Percentiles rank a stretch among this genome's conserved stretches.
These are phyloP conservation scores for Perodicticus potto DNA, from an alignment of 2,797 vertebrate species.

Conservation along the genomic window DNA sequence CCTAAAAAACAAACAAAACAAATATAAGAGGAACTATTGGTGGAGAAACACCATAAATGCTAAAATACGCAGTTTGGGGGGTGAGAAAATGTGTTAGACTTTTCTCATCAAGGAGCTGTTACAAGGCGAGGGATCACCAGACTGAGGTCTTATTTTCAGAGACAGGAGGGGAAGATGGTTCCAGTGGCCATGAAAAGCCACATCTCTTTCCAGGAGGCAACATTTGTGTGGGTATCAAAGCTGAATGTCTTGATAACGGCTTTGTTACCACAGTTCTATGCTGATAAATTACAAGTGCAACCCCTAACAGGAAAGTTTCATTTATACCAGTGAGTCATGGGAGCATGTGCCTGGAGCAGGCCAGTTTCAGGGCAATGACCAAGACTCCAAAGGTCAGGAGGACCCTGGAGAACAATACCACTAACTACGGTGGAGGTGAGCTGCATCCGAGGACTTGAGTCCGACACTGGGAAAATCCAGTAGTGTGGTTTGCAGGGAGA, in stretches of 20 bases:
- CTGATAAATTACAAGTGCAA: neutral
- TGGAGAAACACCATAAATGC: neutral
- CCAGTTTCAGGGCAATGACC: neutral
- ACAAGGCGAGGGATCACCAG: neutral
- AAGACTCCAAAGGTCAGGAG: neutral
- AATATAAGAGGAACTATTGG: neutral
- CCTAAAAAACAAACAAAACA: conserved; percentile 19
- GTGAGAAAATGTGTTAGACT: neutral
- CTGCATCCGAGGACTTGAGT: neutral
- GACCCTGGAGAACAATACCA: neutral
- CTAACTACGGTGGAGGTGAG: neutral
- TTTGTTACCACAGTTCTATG: neutral
- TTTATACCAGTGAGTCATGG: neutral
- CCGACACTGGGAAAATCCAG: neutral
- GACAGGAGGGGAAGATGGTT: neutral
- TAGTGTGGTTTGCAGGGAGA: neutral
- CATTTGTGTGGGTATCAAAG: neutral
- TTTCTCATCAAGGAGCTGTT: neutral
- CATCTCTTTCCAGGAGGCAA: neutral
- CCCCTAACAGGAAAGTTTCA: neutral
- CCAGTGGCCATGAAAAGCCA: neutral
- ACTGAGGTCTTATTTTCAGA: neutral
- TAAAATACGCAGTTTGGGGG: neutral
- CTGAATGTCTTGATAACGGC: neutral
- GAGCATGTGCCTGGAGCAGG: neutral